Evolutionary conservation across 2,888 invertebrate species (phyloP).

Genomic region (Hypomecis atomaria): DNA sequence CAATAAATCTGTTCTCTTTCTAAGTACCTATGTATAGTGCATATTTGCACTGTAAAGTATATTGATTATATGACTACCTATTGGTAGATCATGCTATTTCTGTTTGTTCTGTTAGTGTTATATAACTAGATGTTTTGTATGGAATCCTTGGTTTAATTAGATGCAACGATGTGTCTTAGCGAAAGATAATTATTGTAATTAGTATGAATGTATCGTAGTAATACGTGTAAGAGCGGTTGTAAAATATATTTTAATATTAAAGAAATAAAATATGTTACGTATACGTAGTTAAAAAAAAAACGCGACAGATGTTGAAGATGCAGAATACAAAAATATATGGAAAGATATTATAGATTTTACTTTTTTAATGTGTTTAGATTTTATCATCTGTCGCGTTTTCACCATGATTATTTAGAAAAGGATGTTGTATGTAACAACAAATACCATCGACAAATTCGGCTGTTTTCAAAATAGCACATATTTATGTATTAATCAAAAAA

Average conservation of each 20-base stretch:
- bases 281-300: conserved; percentile 19
- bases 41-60: conserved; percentile 3
- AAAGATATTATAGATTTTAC: conserved; percentile 3
- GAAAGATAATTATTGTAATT: conserved; percentile 22
- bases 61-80: not conserved
- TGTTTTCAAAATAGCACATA: no score
- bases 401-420: no score
- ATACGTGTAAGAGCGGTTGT: conserved; percentile 42
- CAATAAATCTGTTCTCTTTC: conserved; percentile 20
- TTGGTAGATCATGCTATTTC: conserved; percentile 22
- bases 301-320: conserved; percentile 40
- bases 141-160: conserved; percentile 55
- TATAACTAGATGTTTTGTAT: conserved; percentile 32
- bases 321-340: not conserved
- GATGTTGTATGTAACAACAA: no score
- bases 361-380: conserved; percentile 10
- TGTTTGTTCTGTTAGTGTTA: conserved; percentile 18
- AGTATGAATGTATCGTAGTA: conserved; percentile 22
- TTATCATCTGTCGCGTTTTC: conserved; percentile 28
- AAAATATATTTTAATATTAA: conserved; percentile 40
- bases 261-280: conserved; percentile 3
- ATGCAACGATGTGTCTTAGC: conserved; percentile 62
- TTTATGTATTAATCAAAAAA: no score
- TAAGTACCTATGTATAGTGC: conserved; percentile 16
- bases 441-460: no score